Conservation (phyloP, 2,797 vertebrate genomes). For the Glossophaga mutica region DNA sequence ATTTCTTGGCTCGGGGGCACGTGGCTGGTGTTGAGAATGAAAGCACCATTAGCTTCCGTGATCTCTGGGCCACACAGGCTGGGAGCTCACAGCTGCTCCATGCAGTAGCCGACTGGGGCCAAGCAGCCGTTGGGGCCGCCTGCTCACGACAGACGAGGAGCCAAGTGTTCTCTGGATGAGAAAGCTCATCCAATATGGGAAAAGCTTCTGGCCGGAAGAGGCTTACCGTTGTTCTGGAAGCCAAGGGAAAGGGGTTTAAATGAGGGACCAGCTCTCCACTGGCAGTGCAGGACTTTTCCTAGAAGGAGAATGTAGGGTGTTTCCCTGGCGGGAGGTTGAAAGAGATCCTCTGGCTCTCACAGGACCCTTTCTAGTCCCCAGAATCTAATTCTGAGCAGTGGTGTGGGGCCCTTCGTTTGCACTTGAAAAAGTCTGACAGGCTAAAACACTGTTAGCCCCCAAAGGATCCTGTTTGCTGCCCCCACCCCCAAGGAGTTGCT, state of each 20-base stretch:
- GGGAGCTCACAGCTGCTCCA: neutral
- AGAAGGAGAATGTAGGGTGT: neutral
- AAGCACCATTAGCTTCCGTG: neutral
- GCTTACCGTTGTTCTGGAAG: neutral
- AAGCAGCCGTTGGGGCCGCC: neutral
- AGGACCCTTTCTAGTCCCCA: neutral
- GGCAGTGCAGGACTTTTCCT: neutral
- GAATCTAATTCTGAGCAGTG: neutral
- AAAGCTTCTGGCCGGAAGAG: neutral
- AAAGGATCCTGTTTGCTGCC: neutral
- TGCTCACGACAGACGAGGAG: too few relatives aligned
- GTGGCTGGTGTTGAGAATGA: neutral
- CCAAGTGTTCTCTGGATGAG: neutral
- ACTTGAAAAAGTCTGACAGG: too few relatives aligned
- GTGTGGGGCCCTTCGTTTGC: neutral
- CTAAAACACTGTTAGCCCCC: neutral
- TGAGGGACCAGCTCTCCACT: neutral
- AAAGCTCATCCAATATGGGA: neutral
- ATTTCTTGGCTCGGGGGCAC: neutral
- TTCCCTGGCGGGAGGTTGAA: neutral
- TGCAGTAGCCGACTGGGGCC: accelerated
- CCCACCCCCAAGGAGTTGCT: neutral
- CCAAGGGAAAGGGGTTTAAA: neutral
- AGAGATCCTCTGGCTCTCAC: neutral
- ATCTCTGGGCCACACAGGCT: accelerated